Evolutionary conservation across 2,797 vertebrate genomes (phyloP), one percentile per base, ranked within the genome.

Genomic region (Sebastes elongatus): DNA sequence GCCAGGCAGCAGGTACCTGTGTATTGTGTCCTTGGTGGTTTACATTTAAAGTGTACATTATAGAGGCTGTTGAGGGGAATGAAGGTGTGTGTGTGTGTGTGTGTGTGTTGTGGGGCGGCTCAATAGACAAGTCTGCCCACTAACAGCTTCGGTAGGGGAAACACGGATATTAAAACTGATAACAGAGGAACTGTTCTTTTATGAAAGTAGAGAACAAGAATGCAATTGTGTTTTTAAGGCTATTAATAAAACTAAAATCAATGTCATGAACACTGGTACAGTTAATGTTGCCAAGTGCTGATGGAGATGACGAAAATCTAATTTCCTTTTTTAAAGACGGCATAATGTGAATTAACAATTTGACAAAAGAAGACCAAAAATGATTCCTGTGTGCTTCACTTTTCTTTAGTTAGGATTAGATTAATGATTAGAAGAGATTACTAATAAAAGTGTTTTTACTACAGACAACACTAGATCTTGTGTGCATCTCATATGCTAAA

Each of bases 121-220:
- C 25, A 20, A 55, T 42, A 8, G 32, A 25, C 3, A 3, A 2
- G 30, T 56, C 6, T 61, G 13, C 52, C 53, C 20, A 38, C 20
- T 4, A 42, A 63, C 30, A 63, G 52, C 52, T 64, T 9, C 0
- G 4, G n/a, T 64, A 82, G 74, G 72, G 77, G 71, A 81, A 79
- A 82, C 81, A 78, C 79, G 63, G 67, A 81, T 53, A 84, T 87
- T 14, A 68, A 28, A 57, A 52, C 16, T 42, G 32, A 57, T 33
- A 62, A 60, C 59, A 81, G 27, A 75, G 33, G 30, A 85, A 52
- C n/a, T 72, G 70, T 28, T 84, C 53, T 60, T 77, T 66, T 3
- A 63, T 35, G 8, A 76, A 76, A 52, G 28, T 13, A 32, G 66
- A 66, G 7, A 64, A 75, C n/a, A 64, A 23, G 14, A 72, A 16